Evolutionary conservation across 1,140 invertebrate species (phyloP).

Genomic region (Tyrophagus putrescentiae): DNA sequence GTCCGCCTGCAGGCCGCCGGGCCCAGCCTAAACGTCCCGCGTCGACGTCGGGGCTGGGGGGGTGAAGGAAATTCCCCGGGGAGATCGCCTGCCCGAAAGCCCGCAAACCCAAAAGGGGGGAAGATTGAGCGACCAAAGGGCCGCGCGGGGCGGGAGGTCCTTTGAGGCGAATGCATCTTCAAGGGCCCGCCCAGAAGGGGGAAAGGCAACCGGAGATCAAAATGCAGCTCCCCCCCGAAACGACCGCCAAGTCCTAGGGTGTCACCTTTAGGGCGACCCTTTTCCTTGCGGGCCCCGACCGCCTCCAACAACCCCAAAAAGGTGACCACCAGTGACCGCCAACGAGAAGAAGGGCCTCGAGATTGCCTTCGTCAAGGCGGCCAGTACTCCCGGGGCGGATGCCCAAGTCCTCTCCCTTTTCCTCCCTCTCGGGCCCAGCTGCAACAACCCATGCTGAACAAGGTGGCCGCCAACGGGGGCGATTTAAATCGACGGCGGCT

Average conservation of each 20-base stretch:
- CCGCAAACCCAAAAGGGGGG: neutral
- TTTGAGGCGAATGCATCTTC: neutral
- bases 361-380: neutral
- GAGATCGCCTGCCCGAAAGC: neutral
- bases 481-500: neutral
- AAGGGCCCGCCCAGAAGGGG: neutral
- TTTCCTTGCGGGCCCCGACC: too few relatives aligned
- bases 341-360: constrained; percentile 19
- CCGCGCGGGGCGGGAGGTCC: neutral
- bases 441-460: neutral
- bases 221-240: neutral
- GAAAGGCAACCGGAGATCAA: constrained; percentile 3
- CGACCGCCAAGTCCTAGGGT: neutral
- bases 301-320: neutral
- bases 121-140: constrained; percentile 1
- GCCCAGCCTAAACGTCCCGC: neutral
- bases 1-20: neutral
- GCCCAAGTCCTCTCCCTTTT: neutral
- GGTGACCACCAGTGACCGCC: constrained; percentile 16
- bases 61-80: neutral
- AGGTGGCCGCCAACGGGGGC: neutral
- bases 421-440: neutral
- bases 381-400: neutral
- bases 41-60: neutral
- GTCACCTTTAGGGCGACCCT: neutral